A percentile compares a stretch with the other conserved stretches of the same genome.
Evolutionary conservation across 2,113 vertebrate genomes (phyloP).

Genomic region (Leuciscus idus): DNA sequence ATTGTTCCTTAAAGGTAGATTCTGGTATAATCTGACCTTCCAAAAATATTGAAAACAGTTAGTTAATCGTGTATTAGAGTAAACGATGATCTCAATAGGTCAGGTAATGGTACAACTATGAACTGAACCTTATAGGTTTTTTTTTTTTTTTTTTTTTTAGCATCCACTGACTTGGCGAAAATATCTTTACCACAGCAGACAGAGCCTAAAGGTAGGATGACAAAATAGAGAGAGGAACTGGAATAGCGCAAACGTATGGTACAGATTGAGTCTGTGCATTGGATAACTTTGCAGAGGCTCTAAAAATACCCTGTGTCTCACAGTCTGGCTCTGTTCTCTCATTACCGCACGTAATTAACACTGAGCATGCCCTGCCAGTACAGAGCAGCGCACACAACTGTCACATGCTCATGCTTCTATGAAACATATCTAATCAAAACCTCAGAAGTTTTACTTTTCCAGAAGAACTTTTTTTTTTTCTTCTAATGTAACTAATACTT

Average conservation of each 20-base stretch:
- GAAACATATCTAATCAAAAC: slow-evolving; percentile 65
- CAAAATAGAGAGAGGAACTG: not conserved
- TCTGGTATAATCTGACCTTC: not conserved
- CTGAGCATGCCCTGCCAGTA: slow-evolving; percentile 67
- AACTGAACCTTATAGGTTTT: not conserved
- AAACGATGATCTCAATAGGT: not conserved
- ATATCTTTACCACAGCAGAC: slow-evolving; percentile 8
- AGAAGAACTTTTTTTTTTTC: slow-evolving; percentile 10
- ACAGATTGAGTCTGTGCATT: slow-evolving; percentile 61
- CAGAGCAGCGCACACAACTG: slow-evolving; percentile 65
- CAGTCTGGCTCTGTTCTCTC: slow-evolving; percentile 72
- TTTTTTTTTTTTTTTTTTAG: no score
- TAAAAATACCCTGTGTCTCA: slow-evolving; percentile 76
- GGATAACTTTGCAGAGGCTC: slow-evolving; percentile 70
- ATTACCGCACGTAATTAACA: slow-evolving; percentile 79
- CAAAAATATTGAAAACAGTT: not conserved
- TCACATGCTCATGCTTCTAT: slow-evolving; percentile 61
- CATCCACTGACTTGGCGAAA: slow-evolving; percentile 2
- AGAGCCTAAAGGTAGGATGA: slow-evolving; percentile 48
- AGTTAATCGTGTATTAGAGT: not conserved
- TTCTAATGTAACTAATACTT: not conserved
- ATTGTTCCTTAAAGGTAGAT: not conserved
- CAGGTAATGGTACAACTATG: not conserved
- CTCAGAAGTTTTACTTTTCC: slow-evolving; percentile 39
- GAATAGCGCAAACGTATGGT: slow-evolving; percentile 46